Percentiles rank a stretch among this genome's conserved stretches.
Evolutionary conservation across 2,113 vertebrate genomes (phyloP).

Genomic region (Paradoxurus hermaphroditus): DNA sequence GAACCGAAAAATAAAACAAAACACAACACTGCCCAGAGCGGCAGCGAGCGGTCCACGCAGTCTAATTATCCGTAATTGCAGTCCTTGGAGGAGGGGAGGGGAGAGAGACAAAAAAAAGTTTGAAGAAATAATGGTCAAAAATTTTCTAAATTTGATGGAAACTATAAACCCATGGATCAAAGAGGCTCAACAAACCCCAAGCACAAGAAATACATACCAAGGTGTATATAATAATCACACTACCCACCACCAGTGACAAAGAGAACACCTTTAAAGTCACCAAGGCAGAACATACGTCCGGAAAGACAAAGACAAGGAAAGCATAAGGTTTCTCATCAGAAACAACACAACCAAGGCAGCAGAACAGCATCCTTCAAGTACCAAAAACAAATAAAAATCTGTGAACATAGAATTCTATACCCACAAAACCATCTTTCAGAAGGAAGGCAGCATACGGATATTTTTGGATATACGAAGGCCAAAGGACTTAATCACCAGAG

Average conservation of each 20-base stretch:
- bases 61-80: neutral
- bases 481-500: neutral
- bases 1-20: too few relatives aligned
- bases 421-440: neutral
- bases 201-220: neutral
- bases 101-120: neutral
- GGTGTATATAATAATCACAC: neutral
- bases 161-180: neutral
- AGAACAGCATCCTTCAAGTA: neutral
- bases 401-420: neutral
- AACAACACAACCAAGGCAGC: neutral
- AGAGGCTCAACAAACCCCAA: neutral
- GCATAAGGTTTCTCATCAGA: neutral
- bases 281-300: neutral
- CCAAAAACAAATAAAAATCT: neutral
- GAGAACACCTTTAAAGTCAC: neutral
- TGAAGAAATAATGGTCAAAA: neutral
- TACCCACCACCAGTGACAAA: neutral
- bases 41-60: neutral
- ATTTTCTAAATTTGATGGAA: neutral
- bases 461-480: neutral
- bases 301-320: neutral
- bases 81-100: neutral
- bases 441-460: neutral
- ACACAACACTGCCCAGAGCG: neutral